Base-by-base conservation (phyloP, 92 coral and sea anemone species). In the Umimayanthus chanpuru region DNA sequence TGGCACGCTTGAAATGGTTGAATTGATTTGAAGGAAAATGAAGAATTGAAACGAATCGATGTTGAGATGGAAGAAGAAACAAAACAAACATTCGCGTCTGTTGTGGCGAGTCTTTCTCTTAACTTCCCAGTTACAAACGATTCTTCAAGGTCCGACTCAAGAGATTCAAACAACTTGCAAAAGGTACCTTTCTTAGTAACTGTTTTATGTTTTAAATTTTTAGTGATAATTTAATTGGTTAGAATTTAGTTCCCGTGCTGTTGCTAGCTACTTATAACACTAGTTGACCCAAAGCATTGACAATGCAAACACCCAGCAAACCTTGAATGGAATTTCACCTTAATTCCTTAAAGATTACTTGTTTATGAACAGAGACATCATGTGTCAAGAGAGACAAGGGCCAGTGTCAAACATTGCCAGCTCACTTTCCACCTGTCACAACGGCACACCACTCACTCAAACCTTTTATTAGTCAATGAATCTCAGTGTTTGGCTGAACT, bases 301-400 rank as follows among this genome's bases (percentile, higher is more conserved):
- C 41, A 73, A 73, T 73, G 20, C 68, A 20, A 61, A 61, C 4
- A 61, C 25, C 1, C 21, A 61, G 41, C 41, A 2, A 32, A 73
- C 32, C 77, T 23, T 26, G 40, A 73, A 73, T 73, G 77, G 47
- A 73, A 73, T 73, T 73, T 73, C 77, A 29, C 7, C 47, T 36
- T 73, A 73, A 73, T 73, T 18, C 77, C 44, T 36, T 30, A 4
- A 73, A 36, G 44, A 30, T 73, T 73, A n/a, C 43, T 30, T 73
- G 47, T 73, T 20, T 7, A 20, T 20, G 41, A 30, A 20, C 44
- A 73, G 25, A 73, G 77, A 73, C 77, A 25, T 73, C 16, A 73
- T 8, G 6, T 73, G 77, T 73, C 77, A 73, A 73, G 44, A 73
- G 1, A 73, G 47, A 73, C 39, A 73, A 73, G 77, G 23, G 39